phyloP scores from a whole-genome alignment of 1,140 invertebrate genomes.

The Rhyacophila brunnea region DNA sequence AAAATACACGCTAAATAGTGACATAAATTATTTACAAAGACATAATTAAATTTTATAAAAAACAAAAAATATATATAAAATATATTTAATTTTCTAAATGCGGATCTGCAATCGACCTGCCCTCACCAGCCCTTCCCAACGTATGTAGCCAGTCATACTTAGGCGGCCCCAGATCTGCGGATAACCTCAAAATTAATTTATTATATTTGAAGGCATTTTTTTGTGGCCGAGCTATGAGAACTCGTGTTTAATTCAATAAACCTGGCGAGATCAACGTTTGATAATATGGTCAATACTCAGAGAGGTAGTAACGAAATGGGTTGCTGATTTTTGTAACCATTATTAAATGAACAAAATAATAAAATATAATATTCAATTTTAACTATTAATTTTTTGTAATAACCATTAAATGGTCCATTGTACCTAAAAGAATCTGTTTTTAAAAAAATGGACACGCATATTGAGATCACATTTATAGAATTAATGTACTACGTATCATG shows the following conservation, averaged over 20 bases:
- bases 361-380: too few relatives aligned
- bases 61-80: too few relatives aligned
- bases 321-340: constrained; percentile 25
- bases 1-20: too few relatives aligned
- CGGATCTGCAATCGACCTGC: constrained; percentile 11
- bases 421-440: too few relatives aligned
- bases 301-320: constrained; percentile 12
- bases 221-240: constrained; percentile 32
- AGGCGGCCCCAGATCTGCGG: constrained; percentile 33
- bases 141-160: constrained; percentile 35
- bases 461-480: too few relatives aligned
- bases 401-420: too few relatives aligned
- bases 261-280: constrained; percentile 28
- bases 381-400: too few relatives aligned
- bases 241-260: constrained; percentile 36
- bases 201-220: constrained; percentile 35
- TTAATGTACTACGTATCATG: too few relatives aligned
- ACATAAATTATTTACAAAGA: too few relatives aligned
- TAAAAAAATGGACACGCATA: too few relatives aligned
- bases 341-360: background rate
- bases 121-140: constrained; percentile 31
- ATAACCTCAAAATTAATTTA: constrained; percentile 36
- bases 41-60: too few relatives aligned
- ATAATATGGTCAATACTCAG: constrained; percentile 20
- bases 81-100: too few relatives aligned